Evolutionary conservation across 2,888 invertebrate species (phyloP), one percentile per base, ranked within the genome.

Genomic region (Plutella xylostella): DNA sequence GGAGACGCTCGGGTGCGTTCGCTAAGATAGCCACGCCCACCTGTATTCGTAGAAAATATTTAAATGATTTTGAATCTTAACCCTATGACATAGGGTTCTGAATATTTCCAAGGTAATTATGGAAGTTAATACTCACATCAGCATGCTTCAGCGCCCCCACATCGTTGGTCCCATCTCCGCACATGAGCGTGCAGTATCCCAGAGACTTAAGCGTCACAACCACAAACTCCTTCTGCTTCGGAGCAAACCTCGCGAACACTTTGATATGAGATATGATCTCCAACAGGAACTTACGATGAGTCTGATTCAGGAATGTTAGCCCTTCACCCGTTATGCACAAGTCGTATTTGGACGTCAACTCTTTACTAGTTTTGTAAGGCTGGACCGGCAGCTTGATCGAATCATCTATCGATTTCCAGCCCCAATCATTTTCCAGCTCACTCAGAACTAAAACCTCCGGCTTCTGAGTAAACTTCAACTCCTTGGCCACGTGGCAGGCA

Each of bases 121-220:
- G 7, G 35, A 15, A 17, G 33, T 33, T n/a, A 2, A 15, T 43
- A 87, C 91, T 91, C 62, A 94, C 97, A 77, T 99, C 92, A 25
- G 99, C 97, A 77, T 99, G 99, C 77, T 99, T 99, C 42, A 99
- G 80, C 4, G 97, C 97, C 15, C 99, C 99, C 11, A 99, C 99
- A 78, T 99, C 99, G 71, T 99, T 99, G 1, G 99, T 99, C 45
- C 99, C 99, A 80, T 99, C 99, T 2, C 99, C 99, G 67, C 99
- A 99, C 99, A 99, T 99, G 2, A 99, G 85, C 0, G 98, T 97
- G 3, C 89, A 89, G 63, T 89, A 95, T 4, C 99, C 99, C 11
- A 93, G 79, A 22, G 89, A 87, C 68, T 96, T 98, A 43, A 99
- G 76, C 4, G 92, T 90, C 7, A 95, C 93, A 35, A 99, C 92